These are phyloP conservation scores for Microtus ochrogaster DNA, from an alignment of 2,113 vertebrate genomes.

Conservation along the genomic window DNA sequence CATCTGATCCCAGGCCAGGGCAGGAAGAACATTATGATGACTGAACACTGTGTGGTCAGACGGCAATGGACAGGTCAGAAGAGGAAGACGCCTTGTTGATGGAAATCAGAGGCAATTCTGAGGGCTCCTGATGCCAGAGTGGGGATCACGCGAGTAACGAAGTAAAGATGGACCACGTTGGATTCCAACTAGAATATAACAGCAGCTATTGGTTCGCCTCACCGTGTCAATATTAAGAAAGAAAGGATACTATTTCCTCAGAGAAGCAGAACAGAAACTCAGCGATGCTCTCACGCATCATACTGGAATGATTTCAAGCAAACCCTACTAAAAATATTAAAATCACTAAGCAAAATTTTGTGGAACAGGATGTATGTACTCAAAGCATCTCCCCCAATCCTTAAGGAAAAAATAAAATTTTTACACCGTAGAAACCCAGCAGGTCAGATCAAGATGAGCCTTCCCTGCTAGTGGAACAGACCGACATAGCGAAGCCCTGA, in stretches of 20 bases:
- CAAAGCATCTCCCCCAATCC: background rate
- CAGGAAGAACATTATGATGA: background rate
- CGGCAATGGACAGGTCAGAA: background rate
- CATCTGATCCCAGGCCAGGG: background rate
- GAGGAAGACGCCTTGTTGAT: background rate
- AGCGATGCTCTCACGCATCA: background rate
- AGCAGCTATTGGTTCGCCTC: background rate
- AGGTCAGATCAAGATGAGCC: background rate
- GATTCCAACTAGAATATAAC: constrained; percentile 6
- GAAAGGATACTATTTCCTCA: background rate
- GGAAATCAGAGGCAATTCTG: background rate
- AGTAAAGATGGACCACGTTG: background rate
- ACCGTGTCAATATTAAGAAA: background rate
- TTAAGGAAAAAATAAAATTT: background rate
- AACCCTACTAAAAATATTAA: background rate
- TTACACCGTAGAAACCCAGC: background rate
- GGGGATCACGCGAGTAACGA: background rate
- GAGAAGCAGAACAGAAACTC: background rate
- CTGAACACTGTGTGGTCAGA: background rate
- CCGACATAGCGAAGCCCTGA: background rate
- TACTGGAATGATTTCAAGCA: background rate
- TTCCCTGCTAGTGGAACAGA: background rate
- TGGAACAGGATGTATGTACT: background rate
- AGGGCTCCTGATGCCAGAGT: background rate
- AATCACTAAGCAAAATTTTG: background rate